Evolutionary conservation across 1,140 invertebrate genomes (phyloP), one percentile per base, ranked within the genome.

Genomic region (Pseudomyrmex gracilis): DNA sequence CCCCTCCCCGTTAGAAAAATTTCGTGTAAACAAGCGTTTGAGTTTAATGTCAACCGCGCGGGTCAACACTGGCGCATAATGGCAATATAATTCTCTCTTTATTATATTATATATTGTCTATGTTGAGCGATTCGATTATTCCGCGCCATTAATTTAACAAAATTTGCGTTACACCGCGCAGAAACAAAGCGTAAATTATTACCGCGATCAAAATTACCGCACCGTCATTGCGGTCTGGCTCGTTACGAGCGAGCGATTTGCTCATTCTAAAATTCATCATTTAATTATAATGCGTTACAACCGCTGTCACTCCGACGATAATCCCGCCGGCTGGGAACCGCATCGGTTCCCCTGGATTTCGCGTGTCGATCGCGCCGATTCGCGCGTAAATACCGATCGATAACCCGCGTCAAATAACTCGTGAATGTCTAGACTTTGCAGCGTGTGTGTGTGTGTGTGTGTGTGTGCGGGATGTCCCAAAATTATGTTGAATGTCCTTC

Each of bases 101-200:
- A 80, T 80, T 80, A 80, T 80, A 80, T 80, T 80, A 80, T 80
- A 34, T 34, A 58, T 80, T 80, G 43, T 66, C 76, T 58, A 70
- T 71, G 76, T 80, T 80, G 76, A 71, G 43, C 76, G 66, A 80
- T 80, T 80, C 76, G 76, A 80, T 80, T 80, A 80, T 80, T 80
- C 76, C 76, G 70, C 76, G 76, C 76, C 76, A 80, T 80, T 80
- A 80, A 80, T 80, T 80, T 80, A 80, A 80, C 76, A 80, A 80
- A 80, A 80, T 80, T 80, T 80, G 76, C 47, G 76, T 82, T 82
- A 73, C 55, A 73, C 83, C 63, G 70, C 86, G 57, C 73, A 76
- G 86, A 87, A 76, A 82, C 83, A 77, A 87, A 87, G 63, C 76
- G 73, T 82, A 85, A 87, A 88, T 85, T 87, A 88, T 87, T 87